These are phyloP conservation scores for Ciconia stormi DNA, from an alignment of 2,113 vertebrate species.

Conservation along the genomic window DNA sequence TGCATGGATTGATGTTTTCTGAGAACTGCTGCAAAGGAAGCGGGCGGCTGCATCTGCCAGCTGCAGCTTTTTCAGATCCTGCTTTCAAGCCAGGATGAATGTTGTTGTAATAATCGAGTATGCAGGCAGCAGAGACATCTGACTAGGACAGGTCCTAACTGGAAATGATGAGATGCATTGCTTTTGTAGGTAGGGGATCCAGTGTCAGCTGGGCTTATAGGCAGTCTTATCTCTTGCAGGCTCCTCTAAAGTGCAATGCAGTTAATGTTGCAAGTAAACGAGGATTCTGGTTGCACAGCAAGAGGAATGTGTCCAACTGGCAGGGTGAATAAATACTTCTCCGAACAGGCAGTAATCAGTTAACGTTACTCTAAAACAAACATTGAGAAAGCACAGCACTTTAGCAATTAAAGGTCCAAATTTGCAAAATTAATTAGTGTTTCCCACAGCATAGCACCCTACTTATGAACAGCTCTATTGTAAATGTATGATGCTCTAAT, in stretches of 20 bases:
- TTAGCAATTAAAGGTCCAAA: slow-evolving; percentile 65
- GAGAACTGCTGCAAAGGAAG: slow-evolving; percentile 41
- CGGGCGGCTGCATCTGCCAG: slow-evolving; percentile 29
- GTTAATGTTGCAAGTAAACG: slow-evolving; percentile 3
- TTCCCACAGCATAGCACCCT: slow-evolving; percentile 60
- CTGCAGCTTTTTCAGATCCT: slow-evolving; percentile 29
- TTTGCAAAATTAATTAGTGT: slow-evolving; percentile 75
- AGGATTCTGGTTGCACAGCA: not conserved
- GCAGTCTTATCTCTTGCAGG: not conserved
- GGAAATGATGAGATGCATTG: not conserved
- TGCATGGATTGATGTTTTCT: slow-evolving; percentile 40
- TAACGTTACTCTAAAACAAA: slow-evolving; percentile 48
- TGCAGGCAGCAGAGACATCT: not conserved
- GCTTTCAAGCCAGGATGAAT: not conserved
- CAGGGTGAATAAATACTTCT: slow-evolving; percentile 57
- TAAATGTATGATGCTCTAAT: slow-evolving; percentile 64
- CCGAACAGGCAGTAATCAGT: slow-evolving; percentile 28
- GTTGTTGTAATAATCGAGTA: not conserved
- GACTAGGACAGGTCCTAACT: not conserved
- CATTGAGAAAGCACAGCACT: slow-evolving; percentile 50
- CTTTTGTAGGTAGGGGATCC: not conserved
- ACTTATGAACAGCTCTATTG: slow-evolving; percentile 64
- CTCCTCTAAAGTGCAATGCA: not conserved
- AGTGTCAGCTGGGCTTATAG: not conserved
- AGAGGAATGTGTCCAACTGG: slow-evolving; percentile 54